Percentiles rank a stretch among this genome's conserved stretches.
Evolutionary conservation across 1,140 invertebrate species (phyloP).

Genomic region (Charaxes varanes): DNA sequence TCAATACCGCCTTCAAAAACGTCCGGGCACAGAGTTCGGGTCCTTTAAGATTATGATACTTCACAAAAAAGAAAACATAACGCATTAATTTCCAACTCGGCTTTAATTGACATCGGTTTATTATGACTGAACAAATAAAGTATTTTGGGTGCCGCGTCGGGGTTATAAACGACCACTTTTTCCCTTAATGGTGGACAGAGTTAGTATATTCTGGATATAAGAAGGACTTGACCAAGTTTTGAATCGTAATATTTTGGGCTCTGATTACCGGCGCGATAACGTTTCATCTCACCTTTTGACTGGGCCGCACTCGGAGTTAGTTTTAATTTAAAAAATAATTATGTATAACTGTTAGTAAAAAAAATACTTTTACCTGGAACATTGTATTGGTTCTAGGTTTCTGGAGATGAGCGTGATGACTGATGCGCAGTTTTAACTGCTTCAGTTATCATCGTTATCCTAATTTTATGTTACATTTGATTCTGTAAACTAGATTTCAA

Average conservation of each 20-base stretch:
- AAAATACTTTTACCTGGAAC: no score
- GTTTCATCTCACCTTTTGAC: slow-evolving; percentile 58
- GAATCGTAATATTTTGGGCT: slow-evolving; percentile 74
- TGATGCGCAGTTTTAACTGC: no score
- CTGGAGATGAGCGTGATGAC: no score
- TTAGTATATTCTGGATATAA: slow-evolving; percentile 57
- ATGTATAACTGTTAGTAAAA: no score
- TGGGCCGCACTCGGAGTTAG: slow-evolving; percentile 40
- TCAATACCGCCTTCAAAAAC: slow-evolving; percentile 19
- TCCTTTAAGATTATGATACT: slow-evolving; percentile 33
- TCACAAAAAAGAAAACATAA: slow-evolving; percentile 38
- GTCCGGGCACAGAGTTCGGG: slow-evolving; percentile 17
- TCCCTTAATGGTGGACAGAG: slow-evolving; percentile 55
- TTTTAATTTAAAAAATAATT: no score
- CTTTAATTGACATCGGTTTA: slow-evolving; percentile 64
- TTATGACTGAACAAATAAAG: slow-evolving; percentile 64
- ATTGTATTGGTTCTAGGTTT: no score
- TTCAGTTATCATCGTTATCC: no score
- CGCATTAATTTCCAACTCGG: slow-evolving; percentile 43
- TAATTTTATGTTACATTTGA: no score
- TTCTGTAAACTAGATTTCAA: no score
- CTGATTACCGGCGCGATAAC: slow-evolving; percentile 71
- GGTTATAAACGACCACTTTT: slow-evolving; percentile 60
- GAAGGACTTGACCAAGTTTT: slow-evolving; percentile 68
- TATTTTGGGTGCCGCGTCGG: slow-evolving; percentile 40